These are phyloP conservation scores for Acanthis flammea DNA, from an alignment of 2,797 vertebrate genomes.

Conservation along the genomic window DNA sequence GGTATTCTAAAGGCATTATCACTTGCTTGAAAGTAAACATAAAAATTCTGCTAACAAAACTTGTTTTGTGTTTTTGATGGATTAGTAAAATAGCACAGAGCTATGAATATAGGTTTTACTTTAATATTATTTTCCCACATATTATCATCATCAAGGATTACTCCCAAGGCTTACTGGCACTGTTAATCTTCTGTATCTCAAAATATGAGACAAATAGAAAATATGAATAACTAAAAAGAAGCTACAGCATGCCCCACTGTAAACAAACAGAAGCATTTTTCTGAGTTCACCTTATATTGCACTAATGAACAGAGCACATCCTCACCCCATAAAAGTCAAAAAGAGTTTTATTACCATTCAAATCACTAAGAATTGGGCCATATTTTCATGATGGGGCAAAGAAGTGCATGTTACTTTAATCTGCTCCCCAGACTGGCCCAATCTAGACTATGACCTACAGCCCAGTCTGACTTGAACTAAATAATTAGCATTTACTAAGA, in stretches of 20 bases:
- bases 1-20: not conserved
- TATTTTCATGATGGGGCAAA: not conserved
- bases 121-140: not conserved
- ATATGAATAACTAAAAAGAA: not conserved
- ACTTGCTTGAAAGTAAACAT: not conserved
- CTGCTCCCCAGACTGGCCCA: not conserved
- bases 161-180: not conserved
- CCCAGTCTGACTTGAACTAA: not conserved
- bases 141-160: not conserved
- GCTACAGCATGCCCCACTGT: not conserved
- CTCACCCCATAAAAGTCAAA: not conserved
- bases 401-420: not conserved
- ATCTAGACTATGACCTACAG: not conserved
- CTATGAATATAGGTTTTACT: not conserved
- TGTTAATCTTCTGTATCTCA: not conserved
- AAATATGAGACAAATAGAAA: not conserved
- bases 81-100: not conserved
- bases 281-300: not conserved
- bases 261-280: not conserved
- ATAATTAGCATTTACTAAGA: not conserved
- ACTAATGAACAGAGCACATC: not conserved
- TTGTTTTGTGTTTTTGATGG: not conserved
- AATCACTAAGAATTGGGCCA: not conserved
- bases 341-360: not conserved
- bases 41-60: not conserved